phyloP scores from a whole-genome alignment of 2,888 invertebrate genomes.

The Colletes collaris region DNA sequence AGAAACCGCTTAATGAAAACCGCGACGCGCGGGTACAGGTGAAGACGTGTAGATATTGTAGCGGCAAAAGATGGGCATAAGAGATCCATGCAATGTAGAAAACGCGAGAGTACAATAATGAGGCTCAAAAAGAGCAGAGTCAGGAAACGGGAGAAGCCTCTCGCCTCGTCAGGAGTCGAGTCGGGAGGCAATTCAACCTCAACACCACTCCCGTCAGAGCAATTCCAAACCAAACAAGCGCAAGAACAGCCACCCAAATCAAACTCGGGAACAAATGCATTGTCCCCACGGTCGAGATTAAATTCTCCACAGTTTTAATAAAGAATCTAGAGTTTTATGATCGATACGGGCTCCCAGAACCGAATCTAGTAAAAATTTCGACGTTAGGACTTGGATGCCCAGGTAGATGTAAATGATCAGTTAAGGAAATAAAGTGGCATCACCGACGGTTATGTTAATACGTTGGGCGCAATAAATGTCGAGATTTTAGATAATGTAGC shows the following conservation, averaged over 20 bases:
- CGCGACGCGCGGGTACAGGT: no score
- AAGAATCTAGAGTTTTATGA: background rate
- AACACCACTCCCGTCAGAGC: no score
- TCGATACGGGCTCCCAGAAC: conserved; percentile 8
- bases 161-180: no score
- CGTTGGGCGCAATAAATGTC: background rate
- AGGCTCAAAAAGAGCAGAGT: no score
- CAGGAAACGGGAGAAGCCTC: no score
- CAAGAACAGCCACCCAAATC: no score
- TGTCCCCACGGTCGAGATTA: background rate
- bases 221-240: no score
- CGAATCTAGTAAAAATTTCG: background rate
- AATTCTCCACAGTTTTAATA: background rate
- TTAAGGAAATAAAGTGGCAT: background rate
- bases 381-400: no score
- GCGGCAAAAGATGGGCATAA: background rate
- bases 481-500: background rate
- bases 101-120: background rate
- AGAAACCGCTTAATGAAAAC: no score
- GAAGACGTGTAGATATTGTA: background rate
- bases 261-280: background rate
- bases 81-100: conserved; percentile 2
- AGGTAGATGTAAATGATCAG: no score
- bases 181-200: no score
- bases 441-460: background rate